These are phyloP conservation scores for Delphinus delphis DNA, from an alignment of 2,113 vertebrate species.

Conservation along the genomic window DNA sequence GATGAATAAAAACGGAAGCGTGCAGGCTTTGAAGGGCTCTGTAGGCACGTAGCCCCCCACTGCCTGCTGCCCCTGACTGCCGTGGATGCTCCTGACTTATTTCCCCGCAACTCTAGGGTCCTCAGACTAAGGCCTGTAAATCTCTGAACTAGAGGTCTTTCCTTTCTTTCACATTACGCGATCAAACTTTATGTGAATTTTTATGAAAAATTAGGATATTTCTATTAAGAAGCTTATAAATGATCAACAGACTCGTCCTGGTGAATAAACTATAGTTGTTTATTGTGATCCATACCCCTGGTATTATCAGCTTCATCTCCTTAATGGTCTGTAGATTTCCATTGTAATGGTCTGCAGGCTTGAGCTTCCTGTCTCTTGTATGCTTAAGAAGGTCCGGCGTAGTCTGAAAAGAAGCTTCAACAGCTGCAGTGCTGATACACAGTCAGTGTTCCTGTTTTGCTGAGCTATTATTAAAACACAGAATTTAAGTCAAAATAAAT, in stretches of 20 bases:
- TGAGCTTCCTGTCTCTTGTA: background rate
- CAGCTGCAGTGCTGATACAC: fast-evolving
- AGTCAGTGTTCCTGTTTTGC: background rate
- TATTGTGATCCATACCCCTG: background rate
- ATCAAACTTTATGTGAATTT: background rate
- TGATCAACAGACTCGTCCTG: background rate
- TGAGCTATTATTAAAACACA: background rate
- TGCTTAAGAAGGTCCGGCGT: background rate
- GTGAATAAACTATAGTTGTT: background rate
- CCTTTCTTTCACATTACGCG: background rate
- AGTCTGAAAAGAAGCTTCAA: background rate
- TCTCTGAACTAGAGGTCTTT: background rate
- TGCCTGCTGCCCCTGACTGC: background rate
- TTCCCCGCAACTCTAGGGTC: background rate
- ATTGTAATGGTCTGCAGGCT: background rate
- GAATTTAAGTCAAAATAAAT: background rate
- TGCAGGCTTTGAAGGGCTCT: background rate
- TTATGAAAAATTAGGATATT: background rate
- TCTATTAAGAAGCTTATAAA: background rate
- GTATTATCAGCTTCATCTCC: background rate
- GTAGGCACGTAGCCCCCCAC: fast-evolving
- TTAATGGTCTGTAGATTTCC: background rate
- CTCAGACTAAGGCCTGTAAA: background rate
- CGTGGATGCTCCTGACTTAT: background rate
- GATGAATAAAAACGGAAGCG: background rate